Conservation (phyloP, 2,888 invertebrate genomes). For the Cephus pulcher region DNA sequence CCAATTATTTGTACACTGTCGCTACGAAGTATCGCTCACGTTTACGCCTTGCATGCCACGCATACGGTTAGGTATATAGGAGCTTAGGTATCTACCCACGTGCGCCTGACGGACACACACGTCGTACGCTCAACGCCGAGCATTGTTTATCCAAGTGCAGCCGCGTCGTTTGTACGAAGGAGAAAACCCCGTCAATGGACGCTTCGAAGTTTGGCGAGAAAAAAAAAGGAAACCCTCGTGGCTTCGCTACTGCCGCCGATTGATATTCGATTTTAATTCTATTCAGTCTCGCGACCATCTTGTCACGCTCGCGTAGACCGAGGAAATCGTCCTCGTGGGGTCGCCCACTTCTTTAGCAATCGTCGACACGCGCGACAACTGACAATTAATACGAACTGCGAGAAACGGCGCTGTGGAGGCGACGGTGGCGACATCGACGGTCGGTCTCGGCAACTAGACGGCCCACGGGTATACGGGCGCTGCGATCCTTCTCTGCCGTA, state of each 20-base stretch:
- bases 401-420: neutral
- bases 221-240: neutral
- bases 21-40: neutral
- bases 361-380: neutral
- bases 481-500: neutral
- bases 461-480: neutral
- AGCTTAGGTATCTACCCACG: neutral
- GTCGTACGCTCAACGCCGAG: constrained; percentile 34
- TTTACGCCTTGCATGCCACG: neutral
- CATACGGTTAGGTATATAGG: neutral
- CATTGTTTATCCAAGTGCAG: constrained; percentile 47
- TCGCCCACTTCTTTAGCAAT: neutral
- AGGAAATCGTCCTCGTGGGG: neutral
- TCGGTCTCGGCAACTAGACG: neutral
- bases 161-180: constrained; percentile 27
- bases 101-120: constrained; percentile 20
- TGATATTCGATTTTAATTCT: neutral
- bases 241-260: neutral
- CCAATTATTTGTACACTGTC: neutral
- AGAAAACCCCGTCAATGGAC: neutral
- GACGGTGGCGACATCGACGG: neutral
- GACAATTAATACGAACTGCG: neutral
- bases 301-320: neutral
- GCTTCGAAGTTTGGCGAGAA: neutral
- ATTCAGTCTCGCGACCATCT: neutral